These are phyloP conservation scores for Papilio elwesi DNA, from an alignment of 2,888 invertebrate genomes.

Conservation along the genomic window DNA sequence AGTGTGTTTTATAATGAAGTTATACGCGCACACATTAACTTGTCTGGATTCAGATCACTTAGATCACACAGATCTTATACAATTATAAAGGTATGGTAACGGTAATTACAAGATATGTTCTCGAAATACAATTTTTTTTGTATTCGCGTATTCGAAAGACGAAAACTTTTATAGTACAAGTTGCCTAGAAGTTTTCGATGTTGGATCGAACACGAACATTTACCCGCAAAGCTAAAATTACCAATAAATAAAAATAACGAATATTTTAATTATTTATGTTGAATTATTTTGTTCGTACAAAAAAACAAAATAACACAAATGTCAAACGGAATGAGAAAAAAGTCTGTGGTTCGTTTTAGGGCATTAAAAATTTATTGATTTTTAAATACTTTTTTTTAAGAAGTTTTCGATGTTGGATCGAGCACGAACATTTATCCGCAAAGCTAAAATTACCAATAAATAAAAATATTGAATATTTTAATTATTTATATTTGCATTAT, in stretches of 20 bases:
- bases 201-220: background rate
- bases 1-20: background rate
- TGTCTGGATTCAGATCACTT: background rate
- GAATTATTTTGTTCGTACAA: no score
- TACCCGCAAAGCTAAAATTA: background rate
- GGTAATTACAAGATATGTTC: no score
- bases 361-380: slow-evolving; percentile 5
- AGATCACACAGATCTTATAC: no score
- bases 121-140: background rate
- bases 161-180: background rate
- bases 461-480: background rate
- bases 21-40: background rate
- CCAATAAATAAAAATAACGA: slow-evolving; percentile 7
- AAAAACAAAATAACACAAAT: background rate
- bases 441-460: slow-evolving; percentile 1
- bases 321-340: background rate
- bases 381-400: background rate
- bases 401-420: slow-evolving; percentile 4
- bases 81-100: no score
- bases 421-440: background rate
- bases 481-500: no score
- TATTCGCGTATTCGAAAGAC: background rate
- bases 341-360: background rate
- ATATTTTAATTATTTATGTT: no score
- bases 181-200: background rate